Evolutionary conservation across 2,888 invertebrate genomes (phyloP), one percentile per base, ranked within the genome.

Genomic region (Exephanes ischioxanthus): DNA sequence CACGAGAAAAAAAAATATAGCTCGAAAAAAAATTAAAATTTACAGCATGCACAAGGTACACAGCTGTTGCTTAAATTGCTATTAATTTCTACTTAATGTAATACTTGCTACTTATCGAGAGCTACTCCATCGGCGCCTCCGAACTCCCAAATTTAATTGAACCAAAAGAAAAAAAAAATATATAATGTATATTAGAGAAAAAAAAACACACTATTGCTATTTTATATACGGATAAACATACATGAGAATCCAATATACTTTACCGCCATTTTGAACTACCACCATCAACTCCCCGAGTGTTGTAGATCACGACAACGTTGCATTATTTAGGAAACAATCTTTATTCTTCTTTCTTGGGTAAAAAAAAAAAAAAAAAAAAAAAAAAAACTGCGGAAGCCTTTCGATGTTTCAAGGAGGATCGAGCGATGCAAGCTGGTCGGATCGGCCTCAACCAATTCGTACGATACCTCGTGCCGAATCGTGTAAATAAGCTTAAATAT

Each of bases 221-320:
- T 84, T 78, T 78, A 84, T 86, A 84, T 86, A 80, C 78, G 86
- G 81, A 86, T 84, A 86, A 80, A 85, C 78, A 78, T 80, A 84
- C 67, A 85, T 83, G 85, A 85, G 85, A 85, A 85, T 85, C 85
- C 85, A 85, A 90, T 89, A 88, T 85, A 86, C 88, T 89, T 93
- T 93, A 92, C 94, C 94, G 94, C 94, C 94, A 94, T 94, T 94
- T 94, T 94, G 94, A 53, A 55, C 92, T 91, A 93, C 93, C 93
- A 92, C 93, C 94, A 93, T 92, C 93, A 93, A 93, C 91, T 92
- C 93, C 93, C 92, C 93, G 91, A 89, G 90, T 90, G 82, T 88
- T 73, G 84, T 90, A 89, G 86, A 87, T 89, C 72, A 48, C 68
- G 61, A 70, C 67, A 78, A 78, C 85, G 80, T 68, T 79, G 48